Evolutionary conservation across 2,113 vertebrate genomes (phyloP), one percentile per base, ranked within the genome.

Genomic region (Nematolebias whitei): DNA sequence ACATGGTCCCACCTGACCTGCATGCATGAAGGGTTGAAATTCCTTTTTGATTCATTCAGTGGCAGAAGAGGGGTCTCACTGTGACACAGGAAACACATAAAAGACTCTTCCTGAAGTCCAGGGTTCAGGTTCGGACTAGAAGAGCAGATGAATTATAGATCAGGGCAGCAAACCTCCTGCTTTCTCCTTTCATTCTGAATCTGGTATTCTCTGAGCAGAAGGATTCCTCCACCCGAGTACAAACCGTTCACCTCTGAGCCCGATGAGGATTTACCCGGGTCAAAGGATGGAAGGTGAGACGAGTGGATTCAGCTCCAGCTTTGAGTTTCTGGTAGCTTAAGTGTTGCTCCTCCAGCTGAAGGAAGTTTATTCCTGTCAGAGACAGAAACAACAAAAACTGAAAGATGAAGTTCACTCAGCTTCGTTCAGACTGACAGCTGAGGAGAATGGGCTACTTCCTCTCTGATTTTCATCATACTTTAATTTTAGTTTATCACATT

Each of bases 91-190:
- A 52, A 71, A 71, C 38, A 51, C 41, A 61, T 53, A 10, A 58
- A 47, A 50, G 32, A 20, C 15, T 20, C 23, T 23, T 26, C 65
- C 35, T 43, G 13, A 55, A 35, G 45, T 45, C 52, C 24, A 22
- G 32, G 40, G 18, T 44, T 51, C 43, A 22, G 11, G 22, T 41
- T 24, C 2, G 24, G 18, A 12, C 62, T 45, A 39, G 23, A 29
- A 29, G 26, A 65, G 32, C 44, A 56, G 57, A 53, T 72, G 19
- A 68, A 68, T 63, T 67, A 63, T 63, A 47, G 63, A 62, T 56
- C 11, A 49, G 44, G 47, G 16, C 20, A 32, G 35, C 32, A 35
- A 26, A 41, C 48, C 55, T 40, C 52, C 48, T 50, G 40, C 40
- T 2, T 16, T 18, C 52, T 32, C 14, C 18, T 26, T 52, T 52